A percentile compares a stretch with the other conserved stretches of the same genome.
Evolutionary conservation across 2,888 invertebrate genomes (phyloP).

Genomic region (Drosophila subquinaria): DNA sequence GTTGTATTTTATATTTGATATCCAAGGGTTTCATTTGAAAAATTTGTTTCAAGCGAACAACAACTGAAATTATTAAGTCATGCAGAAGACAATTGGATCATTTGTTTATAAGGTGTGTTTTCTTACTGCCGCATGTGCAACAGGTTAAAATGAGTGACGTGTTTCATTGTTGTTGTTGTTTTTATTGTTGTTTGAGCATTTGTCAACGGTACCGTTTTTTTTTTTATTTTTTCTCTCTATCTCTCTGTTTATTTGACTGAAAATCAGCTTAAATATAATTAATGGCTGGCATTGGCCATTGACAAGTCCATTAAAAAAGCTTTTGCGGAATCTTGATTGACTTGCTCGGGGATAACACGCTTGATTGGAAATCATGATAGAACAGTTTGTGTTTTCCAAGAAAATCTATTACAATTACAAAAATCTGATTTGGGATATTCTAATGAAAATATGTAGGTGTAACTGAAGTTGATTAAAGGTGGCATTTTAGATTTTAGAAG

Average conservation of each 20-base stretch:
- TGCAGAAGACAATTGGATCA: slow-evolving; percentile 82
- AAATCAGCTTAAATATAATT: slow-evolving; percentile 83
- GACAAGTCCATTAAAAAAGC: slow-evolving; percentile 83
- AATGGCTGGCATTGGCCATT: slow-evolving; percentile 79
- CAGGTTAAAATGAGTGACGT: slow-evolving; percentile 74
- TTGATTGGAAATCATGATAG: background rate
- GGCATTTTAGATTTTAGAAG: too few relatives aligned
- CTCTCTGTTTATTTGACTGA: slow-evolving; percentile 43
- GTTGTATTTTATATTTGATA: slow-evolving; percentile 15
- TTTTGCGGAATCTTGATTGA: slow-evolving; percentile 56
- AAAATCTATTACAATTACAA: background rate
- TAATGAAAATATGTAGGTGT: background rate
- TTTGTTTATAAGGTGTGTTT: slow-evolving; percentile 76
- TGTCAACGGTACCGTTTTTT: slow-evolving; percentile 62
- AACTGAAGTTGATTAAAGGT: background rate
- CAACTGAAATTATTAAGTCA: slow-evolving; percentile 75
- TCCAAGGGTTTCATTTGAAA: slow-evolving; percentile 64
- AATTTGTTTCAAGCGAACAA: slow-evolving; percentile 54
- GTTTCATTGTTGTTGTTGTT: slow-evolving; percentile 22
- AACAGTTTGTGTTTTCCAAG: background rate
- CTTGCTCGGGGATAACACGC: slow-evolving; percentile 26
- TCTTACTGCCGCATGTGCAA: slow-evolving; percentile 58
- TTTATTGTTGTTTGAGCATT: slow-evolving; percentile 46
- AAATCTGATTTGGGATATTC: background rate
- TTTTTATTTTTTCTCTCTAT: slow-evolving; percentile 14